Evolutionary conservation across 2,113 vertebrate genomes (phyloP).

Genomic region (Platycercus adscitus): DNA sequence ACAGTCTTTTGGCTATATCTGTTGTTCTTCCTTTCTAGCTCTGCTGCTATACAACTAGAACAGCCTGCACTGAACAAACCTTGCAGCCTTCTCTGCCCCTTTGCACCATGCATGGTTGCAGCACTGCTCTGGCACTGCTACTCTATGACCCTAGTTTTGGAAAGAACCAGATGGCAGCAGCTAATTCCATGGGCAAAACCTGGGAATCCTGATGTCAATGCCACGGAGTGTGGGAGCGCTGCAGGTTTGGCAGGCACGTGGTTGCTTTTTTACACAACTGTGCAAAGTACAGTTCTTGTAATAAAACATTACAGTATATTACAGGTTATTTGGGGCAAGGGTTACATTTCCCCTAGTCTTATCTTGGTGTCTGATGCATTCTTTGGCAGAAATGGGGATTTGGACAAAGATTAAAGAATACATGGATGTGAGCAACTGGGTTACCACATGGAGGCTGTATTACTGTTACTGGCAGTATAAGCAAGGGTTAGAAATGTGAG

Average conservation of each 20-base stretch:
- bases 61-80: not conserved
- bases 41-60: not conserved
- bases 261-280: slow-evolving; percentile 32
- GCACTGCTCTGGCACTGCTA: not conserved
- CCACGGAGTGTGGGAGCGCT: not conserved
- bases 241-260: not conserved
- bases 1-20: not conserved
- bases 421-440: not conserved
- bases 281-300: slow-evolving; percentile 54
- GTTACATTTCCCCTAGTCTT: slow-evolving; percentile 22
- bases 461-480: not conserved
- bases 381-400: slow-evolving; percentile 29
- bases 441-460: not conserved
- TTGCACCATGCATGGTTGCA: not conserved
- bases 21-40: not conserved
- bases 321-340: slow-evolving; percentile 28
- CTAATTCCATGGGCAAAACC: not conserved
- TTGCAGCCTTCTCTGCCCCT: not conserved
- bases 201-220: not conserved
- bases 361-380: slow-evolving; percentile 6
- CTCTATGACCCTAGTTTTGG: not conserved
- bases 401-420: slow-evolving; percentile 54
- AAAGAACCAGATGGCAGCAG: not conserved
- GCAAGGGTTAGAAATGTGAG: slow-evolving; percentile 13
- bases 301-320: slow-evolving; percentile 51